Percentiles rank a stretch among this genome's conserved stretches.
These are phyloP conservation scores for Verasper variegatus DNA, from an alignment of 2,113 vertebrate genomes.

Conservation along the genomic window DNA sequence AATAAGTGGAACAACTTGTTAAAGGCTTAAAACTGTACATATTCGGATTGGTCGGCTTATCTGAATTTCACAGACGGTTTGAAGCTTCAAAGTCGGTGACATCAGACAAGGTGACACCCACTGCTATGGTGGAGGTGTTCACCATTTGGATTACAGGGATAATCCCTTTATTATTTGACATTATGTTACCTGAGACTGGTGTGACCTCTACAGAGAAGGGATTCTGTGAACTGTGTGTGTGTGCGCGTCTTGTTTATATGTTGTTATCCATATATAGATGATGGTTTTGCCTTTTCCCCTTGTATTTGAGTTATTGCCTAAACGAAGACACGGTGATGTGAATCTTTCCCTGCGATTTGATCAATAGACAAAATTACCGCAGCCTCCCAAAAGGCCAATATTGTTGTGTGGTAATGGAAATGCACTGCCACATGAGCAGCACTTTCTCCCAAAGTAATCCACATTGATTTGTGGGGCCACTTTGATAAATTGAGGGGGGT, in stretches of 20 bases:
- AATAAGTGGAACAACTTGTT: not conserved
- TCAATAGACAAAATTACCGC: slow-evolving; percentile 78
- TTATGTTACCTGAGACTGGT: slow-evolving; percentile 52
- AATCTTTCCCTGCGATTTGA: slow-evolving; percentile 72
- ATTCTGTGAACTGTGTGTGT: slow-evolving; percentile 13
- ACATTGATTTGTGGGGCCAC: slow-evolving; percentile 81
- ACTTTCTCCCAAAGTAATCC: slow-evolving; percentile 80
- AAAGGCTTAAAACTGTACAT: slow-evolving; percentile 2
- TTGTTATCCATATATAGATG: slow-evolving; percentile 30
- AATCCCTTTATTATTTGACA: slow-evolving; percentile 77
- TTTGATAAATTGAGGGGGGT: slow-evolving; percentile 83
- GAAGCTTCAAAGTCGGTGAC: slow-evolving; percentile 26
- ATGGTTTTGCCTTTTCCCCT: slow-evolving; percentile 44
- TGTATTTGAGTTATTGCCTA: slow-evolving; percentile 58
- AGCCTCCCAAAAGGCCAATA: slow-evolving; percentile 74
- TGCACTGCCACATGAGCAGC: slow-evolving; percentile 66
- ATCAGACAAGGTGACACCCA: slow-evolving; percentile 65
- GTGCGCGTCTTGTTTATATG: slow-evolving; percentile 8
- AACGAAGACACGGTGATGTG: slow-evolving; percentile 56
- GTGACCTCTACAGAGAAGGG: slow-evolving; percentile 59
- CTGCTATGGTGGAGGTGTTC: slow-evolving; percentile 45
- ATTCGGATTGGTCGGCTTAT: slow-evolving; percentile 14
- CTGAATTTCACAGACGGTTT: slow-evolving; percentile 18
- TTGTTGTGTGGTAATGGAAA: slow-evolving; percentile 79
- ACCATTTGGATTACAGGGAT: slow-evolving; percentile 75